Percentiles rank a stretch among this genome's conserved stretches.
phyloP scores from a whole-genome alignment of 30 jellyfish, hydroid and myxozoan species.

The Mastigias papua region DNA sequence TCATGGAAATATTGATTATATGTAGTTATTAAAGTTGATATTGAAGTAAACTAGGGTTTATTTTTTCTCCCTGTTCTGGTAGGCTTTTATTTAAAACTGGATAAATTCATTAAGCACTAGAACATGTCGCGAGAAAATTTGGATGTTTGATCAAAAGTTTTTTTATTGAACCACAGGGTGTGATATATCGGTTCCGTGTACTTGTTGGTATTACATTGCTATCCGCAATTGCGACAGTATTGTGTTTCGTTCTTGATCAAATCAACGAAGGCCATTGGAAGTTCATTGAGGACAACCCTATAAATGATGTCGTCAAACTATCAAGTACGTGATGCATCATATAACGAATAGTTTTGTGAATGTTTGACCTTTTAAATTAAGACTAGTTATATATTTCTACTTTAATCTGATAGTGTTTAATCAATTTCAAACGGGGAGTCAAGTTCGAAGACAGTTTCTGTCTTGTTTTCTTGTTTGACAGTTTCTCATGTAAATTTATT shows the following conservation, averaged over 20 bases:
- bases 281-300: constrained; percentile 90
- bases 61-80: too few species aligned
- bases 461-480: too few species aligned
- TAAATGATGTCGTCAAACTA: constrained; percentile 83
- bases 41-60: too few species aligned
- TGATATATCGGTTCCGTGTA: constrained; percentile 94
- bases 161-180: constrained; percentile 72
- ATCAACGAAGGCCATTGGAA: constrained; percentile 98
- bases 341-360: too few species aligned
- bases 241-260: constrained; percentile 95
- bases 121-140: background rate
- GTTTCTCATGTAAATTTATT: too few species aligned
- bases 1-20: too few species aligned
- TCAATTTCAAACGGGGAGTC: too few species aligned
- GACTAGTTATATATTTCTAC: too few species aligned
- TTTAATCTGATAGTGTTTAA: too few species aligned
- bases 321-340: constrained; percentile 98
- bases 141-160: background rate
- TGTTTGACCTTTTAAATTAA: too few species aligned
- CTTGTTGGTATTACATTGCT: constrained; percentile 86
- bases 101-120: background rate
- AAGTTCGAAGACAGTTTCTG: too few species aligned
- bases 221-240: constrained; percentile 83
- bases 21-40: too few species aligned
- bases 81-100: background rate